Percentiles rank a stretch among this genome's conserved stretches.
Conservation (phyloP, 2,888 invertebrate genomes). For the Chorisops tibialis region DNA sequence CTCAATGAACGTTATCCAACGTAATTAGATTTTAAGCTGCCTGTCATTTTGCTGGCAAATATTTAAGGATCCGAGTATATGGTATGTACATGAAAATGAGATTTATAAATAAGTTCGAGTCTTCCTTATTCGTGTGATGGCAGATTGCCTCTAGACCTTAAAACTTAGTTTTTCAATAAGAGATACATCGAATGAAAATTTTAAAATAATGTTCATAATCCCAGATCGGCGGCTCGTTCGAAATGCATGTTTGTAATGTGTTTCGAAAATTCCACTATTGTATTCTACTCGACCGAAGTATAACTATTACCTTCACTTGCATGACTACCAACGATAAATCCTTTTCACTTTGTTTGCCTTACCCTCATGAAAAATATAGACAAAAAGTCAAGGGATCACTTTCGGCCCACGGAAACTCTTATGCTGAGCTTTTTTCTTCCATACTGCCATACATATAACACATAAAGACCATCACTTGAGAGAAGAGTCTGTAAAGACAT, state of each 20-base stretch:
- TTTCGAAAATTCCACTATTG: neutral
- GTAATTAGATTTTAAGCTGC: conserved; percentile 24
- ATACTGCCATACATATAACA: too few relatives aligned
- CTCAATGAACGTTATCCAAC: conserved; percentile 17
- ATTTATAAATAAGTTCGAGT: too few relatives aligned
- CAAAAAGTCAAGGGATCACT: too few relatives aligned
- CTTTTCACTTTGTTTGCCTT: conserved; percentile 13
- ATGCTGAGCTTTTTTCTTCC: too few relatives aligned
- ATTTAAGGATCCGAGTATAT: conserved; percentile 7
- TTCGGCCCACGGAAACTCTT: too few relatives aligned
- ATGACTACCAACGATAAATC: conserved; percentile 14
- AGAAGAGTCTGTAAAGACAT: conserved; percentile 8
- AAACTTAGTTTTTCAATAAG: conserved; percentile 11
- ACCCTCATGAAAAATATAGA: too few relatives aligned
- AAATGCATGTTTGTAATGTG: too few relatives aligned
- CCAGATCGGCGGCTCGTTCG: too few relatives aligned
- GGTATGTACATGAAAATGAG: too few relatives aligned
- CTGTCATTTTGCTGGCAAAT: conserved; percentile 13
- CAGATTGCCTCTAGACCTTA: neutral
- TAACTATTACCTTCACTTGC: conserved; percentile 13
- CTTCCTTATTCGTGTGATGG: too few relatives aligned
- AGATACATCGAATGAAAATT: neutral
- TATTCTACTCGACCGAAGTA: neutral
- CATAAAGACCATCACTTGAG: neutral
- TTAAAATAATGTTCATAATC: too few relatives aligned